Evolutionary conservation across 2,113 vertebrate species (phyloP).

Genomic region (Psittacara wagleri): DNA sequence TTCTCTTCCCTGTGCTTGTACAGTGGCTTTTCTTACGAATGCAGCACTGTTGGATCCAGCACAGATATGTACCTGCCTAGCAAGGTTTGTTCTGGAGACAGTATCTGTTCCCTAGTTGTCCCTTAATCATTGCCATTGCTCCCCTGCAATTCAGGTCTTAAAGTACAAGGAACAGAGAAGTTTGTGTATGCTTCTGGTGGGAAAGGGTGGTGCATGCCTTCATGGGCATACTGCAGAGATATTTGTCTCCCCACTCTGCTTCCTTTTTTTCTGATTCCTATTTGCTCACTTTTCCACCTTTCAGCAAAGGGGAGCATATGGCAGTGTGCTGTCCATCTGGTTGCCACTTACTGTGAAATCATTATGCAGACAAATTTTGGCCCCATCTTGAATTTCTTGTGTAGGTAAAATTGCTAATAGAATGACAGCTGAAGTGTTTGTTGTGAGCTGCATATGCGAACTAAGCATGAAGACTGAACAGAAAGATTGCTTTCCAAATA

Average conservation of each 20-base stretch:
- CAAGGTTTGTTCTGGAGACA: not conserved
- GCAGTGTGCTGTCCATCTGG: conserved; percentile 41
- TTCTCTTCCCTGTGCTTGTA: accelerated
- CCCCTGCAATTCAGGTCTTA: not conserved
- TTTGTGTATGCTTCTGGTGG: not conserved
- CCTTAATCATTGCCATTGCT: accelerated
- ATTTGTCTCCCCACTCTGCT: not conserved
- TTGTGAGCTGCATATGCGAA: not conserved
- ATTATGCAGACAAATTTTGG: conserved; percentile 26
- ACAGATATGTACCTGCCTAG: not conserved
- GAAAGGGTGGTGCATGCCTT: not conserved
- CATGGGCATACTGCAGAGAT: not conserved
- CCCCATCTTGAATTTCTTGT: conserved; percentile 1
- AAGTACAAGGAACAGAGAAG: not conserved
- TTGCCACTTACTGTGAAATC: conserved; percentile 31
- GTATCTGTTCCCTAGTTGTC: not conserved
- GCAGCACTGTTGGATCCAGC: not conserved
- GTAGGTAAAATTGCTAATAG: conserved; percentile 15
- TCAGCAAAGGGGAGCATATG: conserved; percentile 39
- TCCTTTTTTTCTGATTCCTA: not conserved
- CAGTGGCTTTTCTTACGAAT: not conserved
- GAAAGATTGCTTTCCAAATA: not conserved
- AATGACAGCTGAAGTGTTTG: conserved; percentile 15
- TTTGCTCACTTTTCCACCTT: conserved; percentile 31
- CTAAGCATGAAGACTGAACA: not conserved